Percentiles rank a stretch among this genome's conserved stretches.
Conservation (phyloP, 2,888 invertebrate species). For the Drosophila demipolita region DNA sequence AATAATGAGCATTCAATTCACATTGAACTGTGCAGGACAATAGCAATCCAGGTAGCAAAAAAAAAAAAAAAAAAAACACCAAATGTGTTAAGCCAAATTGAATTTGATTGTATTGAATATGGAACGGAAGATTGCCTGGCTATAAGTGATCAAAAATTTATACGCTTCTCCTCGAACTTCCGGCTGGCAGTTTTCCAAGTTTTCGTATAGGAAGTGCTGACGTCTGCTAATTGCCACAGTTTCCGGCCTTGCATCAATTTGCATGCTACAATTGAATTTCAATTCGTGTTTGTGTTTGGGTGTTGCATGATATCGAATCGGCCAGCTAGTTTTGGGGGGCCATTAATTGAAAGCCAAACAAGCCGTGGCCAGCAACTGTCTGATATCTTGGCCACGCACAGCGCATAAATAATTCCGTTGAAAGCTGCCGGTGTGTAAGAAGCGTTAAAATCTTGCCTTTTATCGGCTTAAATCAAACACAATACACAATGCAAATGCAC, state of each 20-base stretch:
- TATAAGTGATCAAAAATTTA: constrained; percentile 9
- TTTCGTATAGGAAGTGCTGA: constrained; percentile 51
- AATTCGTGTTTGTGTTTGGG: not conserved
- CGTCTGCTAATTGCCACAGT: constrained; percentile 22
- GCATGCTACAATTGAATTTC: constrained; percentile 62
- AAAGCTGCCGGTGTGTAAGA: constrained; percentile 67
- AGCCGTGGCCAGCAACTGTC: constrained; percentile 65
- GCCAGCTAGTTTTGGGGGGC: constrained; percentile 8
- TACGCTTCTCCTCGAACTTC: constrained; percentile 3
- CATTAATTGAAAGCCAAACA: constrained; percentile 71
- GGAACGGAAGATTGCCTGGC: constrained; percentile 10
- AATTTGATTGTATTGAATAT: constrained; percentile 46
- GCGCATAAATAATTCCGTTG: constrained; percentile 68
- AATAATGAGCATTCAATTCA: constrained; percentile 80
- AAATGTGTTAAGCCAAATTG: constrained; percentile 57
- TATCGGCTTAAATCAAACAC: constrained; percentile 79
- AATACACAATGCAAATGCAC: constrained; percentile 47
- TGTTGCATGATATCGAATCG: constrained; percentile 15
- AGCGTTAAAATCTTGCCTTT: constrained; percentile 68
- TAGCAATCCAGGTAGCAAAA: constrained; percentile 59
- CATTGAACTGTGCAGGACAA: constrained; percentile 39
- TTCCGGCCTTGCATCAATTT: constrained; percentile 58
- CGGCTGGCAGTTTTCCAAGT: constrained; percentile 13
- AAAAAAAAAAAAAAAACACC: constrained; percentile 16
- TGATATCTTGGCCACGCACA: constrained; percentile 67